Base-by-base conservation (phyloP, 2,888 invertebrate genomes). In the Trissolcus japonicus region DNA sequence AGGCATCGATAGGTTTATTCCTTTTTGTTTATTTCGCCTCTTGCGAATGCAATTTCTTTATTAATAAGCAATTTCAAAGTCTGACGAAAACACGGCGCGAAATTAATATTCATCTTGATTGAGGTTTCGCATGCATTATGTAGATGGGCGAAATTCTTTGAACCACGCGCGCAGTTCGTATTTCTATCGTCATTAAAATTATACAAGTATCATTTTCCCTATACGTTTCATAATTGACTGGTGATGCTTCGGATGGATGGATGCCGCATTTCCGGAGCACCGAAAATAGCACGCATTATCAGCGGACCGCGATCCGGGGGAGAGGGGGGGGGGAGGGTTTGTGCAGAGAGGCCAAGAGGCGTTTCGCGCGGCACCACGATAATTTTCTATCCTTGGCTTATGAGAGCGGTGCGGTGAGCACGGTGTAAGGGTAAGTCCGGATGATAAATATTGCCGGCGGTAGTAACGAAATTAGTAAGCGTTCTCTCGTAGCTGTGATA, bases 391-490 rank as follows among this genome's bases (percentile, higher is more conserved):
- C 76, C 80, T 81, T 81, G 81, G 81, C 82, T 80, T 62, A 69
- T 61, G 82, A 80, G 82, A 83, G 81, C 78, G 79, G 79, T 79
- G 82, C 82, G 68, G 75, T 67, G 71, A 76, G 74, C 73, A 54
- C 63, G 57, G 57, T 66, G 61, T 61, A 74, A 73, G 79, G 76
- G 76, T 73, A 73, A 73, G 69, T 76, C 63, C 63, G 73, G 79
- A 76, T 79, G 72, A 82, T 82, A 82, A 82, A 82, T 82, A 82
- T 82, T 77, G 65, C 80, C 79, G 78, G 78, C 76, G 74, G 74
- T 78, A 35, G 35, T 35, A 78, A 78, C 69, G 79, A 81, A 82
- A 82, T 82, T 82, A 82, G 82, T 79, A 80, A 81, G 75, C 79
- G 79, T 79, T 35, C 35, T 79, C 80, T 80, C 79, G 79, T 78